A percentile compares a stretch with the other conserved stretches of the same genome.
These are phyloP conservation scores for Phoeniculus purpureus DNA, from an alignment of 2,797 vertebrate species.

Conservation along the genomic window DNA sequence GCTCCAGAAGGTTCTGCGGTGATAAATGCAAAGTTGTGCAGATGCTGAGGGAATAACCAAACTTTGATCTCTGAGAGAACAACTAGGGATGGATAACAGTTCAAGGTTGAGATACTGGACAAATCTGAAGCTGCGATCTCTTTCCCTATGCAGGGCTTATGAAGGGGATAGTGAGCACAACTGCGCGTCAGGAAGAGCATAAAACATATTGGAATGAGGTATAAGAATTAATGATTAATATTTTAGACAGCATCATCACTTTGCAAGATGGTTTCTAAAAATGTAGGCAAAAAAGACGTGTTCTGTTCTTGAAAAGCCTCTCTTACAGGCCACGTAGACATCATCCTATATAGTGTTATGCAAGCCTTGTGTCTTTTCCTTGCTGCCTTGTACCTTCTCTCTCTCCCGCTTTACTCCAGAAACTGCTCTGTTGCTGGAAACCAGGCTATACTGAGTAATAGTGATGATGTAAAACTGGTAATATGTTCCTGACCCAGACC, in stretches of 20 bases:
- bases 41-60: neutral
- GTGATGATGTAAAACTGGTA: neutral
- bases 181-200: neutral
- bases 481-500: neutral
- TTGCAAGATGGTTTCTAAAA: neutral
- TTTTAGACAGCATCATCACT: neutral
- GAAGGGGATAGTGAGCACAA: neutral
- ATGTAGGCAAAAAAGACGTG: neutral
- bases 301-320: neutral
- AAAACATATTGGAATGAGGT: neutral
- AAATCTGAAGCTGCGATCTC: neutral
- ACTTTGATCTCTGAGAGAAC: neutral
- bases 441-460: neutral
- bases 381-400: neutral
- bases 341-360: neutral
- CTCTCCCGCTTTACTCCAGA: neutral
- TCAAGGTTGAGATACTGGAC: neutral
- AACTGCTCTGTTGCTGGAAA: neutral
- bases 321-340: neutral
- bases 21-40: constrained; percentile 17
- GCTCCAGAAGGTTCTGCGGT: constrained; percentile 24
- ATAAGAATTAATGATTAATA: neutral
- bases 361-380: neutral
- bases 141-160: neutral
- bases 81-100: neutral